phyloP scores from a whole-genome alignment of 2,113 vertebrate genomes.

The Psilopsiagon aymara region DNA sequence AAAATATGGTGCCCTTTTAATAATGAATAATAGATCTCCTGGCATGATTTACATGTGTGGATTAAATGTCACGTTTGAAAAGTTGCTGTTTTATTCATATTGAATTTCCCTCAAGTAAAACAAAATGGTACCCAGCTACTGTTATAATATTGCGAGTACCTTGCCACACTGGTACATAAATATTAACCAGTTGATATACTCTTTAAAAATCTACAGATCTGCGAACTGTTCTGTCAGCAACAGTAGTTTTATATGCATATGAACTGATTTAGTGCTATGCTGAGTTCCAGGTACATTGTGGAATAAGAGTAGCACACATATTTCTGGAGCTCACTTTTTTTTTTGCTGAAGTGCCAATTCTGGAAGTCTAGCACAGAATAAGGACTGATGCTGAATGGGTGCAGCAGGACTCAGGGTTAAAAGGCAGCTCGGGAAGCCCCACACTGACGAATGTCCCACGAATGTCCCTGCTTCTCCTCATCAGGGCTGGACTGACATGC shows the following conservation, averaged over 20 bases:
- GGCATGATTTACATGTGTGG: constrained; percentile 91
- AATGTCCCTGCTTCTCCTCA: not conserved
- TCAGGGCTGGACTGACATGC: not conserved
- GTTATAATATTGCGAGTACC: constrained; percentile 71
- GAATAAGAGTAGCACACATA: fast-evolving
- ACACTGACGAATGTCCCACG: too few relatives aligned
- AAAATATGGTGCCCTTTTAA: constrained; percentile 89
- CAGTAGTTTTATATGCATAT: not conserved
- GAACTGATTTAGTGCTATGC: not conserved
- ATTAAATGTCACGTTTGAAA: constrained; percentile 95
- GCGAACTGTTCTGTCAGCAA: constrained; percentile 1
- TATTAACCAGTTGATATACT: constrained; percentile 64
- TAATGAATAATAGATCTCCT: constrained; percentile 90
- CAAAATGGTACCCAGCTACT: constrained; percentile 77
- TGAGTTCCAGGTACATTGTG: fast-evolving
- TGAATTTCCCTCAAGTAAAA: constrained; percentile 84
- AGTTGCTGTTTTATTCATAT: constrained; percentile 91
- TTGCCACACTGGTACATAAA: constrained; percentile 65
- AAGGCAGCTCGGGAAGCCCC: not conserved
- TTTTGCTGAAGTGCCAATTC: not conserved
- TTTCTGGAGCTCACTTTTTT: not conserved
- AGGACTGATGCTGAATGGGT: fast-evolving
- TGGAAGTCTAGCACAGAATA: not conserved
- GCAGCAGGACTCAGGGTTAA: fast-evolving
- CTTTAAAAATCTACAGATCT: constrained; percentile 36